Evolutionary conservation across 1,140 invertebrate species (phyloP).

Genomic region (Drosophila ambigua): DNA sequence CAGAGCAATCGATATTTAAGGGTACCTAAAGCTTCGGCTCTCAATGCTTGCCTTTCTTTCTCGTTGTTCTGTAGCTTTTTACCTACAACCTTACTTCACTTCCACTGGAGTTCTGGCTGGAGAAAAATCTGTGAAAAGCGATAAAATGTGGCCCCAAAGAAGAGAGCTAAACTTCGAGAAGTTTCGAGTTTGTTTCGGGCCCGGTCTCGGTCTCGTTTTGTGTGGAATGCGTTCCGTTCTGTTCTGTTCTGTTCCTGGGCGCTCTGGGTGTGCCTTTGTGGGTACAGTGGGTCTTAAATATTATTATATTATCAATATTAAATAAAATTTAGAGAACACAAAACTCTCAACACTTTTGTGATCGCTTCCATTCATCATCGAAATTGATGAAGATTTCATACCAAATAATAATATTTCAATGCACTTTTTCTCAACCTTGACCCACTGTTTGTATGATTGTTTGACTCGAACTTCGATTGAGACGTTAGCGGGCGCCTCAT

Average conservation of each 20-base stretch:
- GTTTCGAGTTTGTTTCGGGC: constrained; percentile 29
- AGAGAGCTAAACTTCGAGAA: constrained; percentile 28
- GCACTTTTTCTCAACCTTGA: neutral
- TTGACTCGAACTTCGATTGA: constrained; percentile 68
- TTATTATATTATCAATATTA: too few species aligned
- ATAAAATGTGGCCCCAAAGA: constrained; percentile 51
- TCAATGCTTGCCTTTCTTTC: neutral
- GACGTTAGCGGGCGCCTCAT: constrained; percentile 68
- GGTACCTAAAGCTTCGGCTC: too few species aligned
- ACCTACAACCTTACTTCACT: constrained; percentile 39
- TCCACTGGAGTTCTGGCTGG: constrained; percentile 11
- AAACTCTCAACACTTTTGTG: too few species aligned
- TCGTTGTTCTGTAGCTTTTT: neutral
- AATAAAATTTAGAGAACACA: neutral
- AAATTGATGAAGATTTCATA: too few species aligned
- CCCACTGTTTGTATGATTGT: constrained; percentile 66
- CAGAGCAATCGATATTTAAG: too few species aligned
- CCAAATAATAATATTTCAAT: neutral
- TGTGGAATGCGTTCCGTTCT: constrained; percentile 42
- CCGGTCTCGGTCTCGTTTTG: constrained; percentile 9
- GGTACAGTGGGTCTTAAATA: constrained; percentile 57
- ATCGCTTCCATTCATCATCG: neutral
- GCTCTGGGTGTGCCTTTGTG: constrained; percentile 36
- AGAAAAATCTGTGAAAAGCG: constrained; percentile 80
- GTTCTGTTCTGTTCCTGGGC: constrained; percentile 10